Evolutionary conservation across 2,797 vertebrate genomes (phyloP), one percentile per base, ranked within the genome.

Genomic region (Aplochiton taeniatus): DNA sequence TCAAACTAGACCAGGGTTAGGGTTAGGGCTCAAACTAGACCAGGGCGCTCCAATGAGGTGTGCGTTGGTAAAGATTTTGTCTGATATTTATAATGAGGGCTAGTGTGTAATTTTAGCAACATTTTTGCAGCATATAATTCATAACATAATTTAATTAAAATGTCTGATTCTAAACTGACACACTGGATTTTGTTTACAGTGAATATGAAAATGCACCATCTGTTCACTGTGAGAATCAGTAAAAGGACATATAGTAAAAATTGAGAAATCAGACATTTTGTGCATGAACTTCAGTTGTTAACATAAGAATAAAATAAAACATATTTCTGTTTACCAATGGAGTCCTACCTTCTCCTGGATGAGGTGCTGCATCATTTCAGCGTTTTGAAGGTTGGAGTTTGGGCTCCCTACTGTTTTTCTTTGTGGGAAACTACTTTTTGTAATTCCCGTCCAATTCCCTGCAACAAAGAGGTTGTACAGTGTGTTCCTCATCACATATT

Each of bases 261-360:
- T 12, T 2, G 20, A 56, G 54, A 17, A 16, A 52, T 16, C n/a
- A 10, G 12, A 48, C 9, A 48, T 14, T 48, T 10, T 8, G 10
- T 16, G 53, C 2, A 4, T 11, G 53, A 18, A 63, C 42, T 7
- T 11, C 2, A 31, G 54, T 5, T 7, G 18, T 52, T 31, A 4
- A 61, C 13, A 41, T 14, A 50, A 47, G 13, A 12, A 31, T 13
- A 42, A 58, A 11, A 46, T 8, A 61, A 1, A 7, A 10, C 1
- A 58, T 13, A 51, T 31, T 31, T 31, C 31, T 31, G 31, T 31
- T 31, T 31, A 31, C 51, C 2, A 7, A 11, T 61, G 75, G 50
- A 45, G 48, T 46, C 66, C 41, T n/a, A 92, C 90, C 83, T 86
- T 88, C 44, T 86, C 80, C 74, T 55, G 61, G 0, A 60, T 74